Evolutionary conservation across 92 coral and sea anemone genomes (phyloP).

Genomic region (Siderastrea siderea): DNA sequence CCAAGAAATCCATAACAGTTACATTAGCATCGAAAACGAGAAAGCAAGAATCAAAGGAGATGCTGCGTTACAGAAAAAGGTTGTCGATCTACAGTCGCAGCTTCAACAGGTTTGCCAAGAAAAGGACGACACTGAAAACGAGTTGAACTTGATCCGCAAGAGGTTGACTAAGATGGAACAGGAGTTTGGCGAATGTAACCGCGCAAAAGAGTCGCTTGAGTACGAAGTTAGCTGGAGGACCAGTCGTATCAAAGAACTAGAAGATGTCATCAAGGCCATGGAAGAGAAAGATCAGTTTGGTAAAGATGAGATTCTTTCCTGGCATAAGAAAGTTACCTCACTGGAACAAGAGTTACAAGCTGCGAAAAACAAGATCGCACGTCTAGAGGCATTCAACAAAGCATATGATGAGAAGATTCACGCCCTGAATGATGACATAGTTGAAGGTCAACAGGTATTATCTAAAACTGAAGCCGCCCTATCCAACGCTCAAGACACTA

Average conservation of each 20-base stretch:
- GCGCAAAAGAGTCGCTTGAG: slow-evolving; percentile 84
- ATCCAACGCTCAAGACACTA: slow-evolving; percentile 76
- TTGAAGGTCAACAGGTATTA: slow-evolving; percentile 79
- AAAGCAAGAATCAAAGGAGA: slow-evolving; percentile 78
- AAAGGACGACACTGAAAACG: slow-evolving; percentile 85
- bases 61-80: slow-evolving; percentile 75
- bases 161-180: slow-evolving; percentile 83
- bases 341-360: slow-evolving; percentile 90
- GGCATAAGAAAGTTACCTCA: slow-evolving; percentile 96
- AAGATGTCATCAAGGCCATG: slow-evolving; percentile 84
- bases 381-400: slow-evolving; percentile 94
- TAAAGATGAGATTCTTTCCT: slow-evolving; percentile 88
- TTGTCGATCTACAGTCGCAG: slow-evolving; percentile 86
- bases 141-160: slow-evolving; percentile 83
- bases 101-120: slow-evolving; percentile 83
- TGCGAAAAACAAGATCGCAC: slow-evolving; percentile 83
- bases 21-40: slow-evolving; percentile 61
- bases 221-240: slow-evolving; percentile 85
- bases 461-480: slow-evolving; percentile 76
- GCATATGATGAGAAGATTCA: slow-evolving; percentile 92
- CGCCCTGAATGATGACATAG: slow-evolving; percentile 81
- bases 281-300: slow-evolving; percentile 93
- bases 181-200: slow-evolving; percentile 79
- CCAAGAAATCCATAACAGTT: slow-evolving; percentile 67
- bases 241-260: slow-evolving; percentile 90